phyloP scores from a whole-genome alignment of 2,797 vertebrate species.

The Crax fasciolata region DNA sequence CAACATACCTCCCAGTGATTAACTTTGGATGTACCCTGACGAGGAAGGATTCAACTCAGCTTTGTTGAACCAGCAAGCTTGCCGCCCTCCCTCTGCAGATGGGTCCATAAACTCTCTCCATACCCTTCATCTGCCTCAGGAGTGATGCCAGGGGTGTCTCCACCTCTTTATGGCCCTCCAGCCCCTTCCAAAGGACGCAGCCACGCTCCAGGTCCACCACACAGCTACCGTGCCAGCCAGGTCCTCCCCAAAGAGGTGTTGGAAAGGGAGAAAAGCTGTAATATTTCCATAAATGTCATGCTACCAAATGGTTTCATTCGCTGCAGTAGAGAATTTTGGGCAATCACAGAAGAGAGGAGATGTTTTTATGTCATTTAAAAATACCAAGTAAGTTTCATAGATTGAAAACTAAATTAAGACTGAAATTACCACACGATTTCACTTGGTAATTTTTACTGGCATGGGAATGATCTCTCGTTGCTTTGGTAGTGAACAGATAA shows the following conservation, averaged over 20 bases:
- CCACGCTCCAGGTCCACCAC: background rate
- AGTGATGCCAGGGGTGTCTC: background rate
- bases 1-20: slow-evolving; percentile 61
- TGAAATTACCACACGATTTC: slow-evolving; percentile 55
- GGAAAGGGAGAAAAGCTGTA: background rate
- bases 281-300: background rate
- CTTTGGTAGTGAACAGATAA: slow-evolving; percentile 35
- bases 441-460: slow-evolving; percentile 53
- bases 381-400: slow-evolving; percentile 17
- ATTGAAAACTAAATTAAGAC: slow-evolving; percentile 56
- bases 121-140: slow-evolving; percentile 3
- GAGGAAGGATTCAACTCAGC: slow-evolving; percentile 33
- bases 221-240: background rate
- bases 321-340: slow-evolving; percentile 4
- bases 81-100: slow-evolving; percentile 4
- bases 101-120: slow-evolving; percentile 28
- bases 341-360: background rate
- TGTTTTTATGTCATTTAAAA: slow-evolving; percentile 42
- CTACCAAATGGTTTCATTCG: slow-evolving; percentile 16
- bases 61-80: background rate
- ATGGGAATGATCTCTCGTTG: slow-evolving; percentile 36
- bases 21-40: slow-evolving; percentile 69
- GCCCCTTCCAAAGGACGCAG: background rate
- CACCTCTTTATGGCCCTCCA: background rate
- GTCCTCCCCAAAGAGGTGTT: slow-evolving; percentile 14